Conservation (phyloP, 23 tunicate genomes). For the Corella eumyota region DNA sequence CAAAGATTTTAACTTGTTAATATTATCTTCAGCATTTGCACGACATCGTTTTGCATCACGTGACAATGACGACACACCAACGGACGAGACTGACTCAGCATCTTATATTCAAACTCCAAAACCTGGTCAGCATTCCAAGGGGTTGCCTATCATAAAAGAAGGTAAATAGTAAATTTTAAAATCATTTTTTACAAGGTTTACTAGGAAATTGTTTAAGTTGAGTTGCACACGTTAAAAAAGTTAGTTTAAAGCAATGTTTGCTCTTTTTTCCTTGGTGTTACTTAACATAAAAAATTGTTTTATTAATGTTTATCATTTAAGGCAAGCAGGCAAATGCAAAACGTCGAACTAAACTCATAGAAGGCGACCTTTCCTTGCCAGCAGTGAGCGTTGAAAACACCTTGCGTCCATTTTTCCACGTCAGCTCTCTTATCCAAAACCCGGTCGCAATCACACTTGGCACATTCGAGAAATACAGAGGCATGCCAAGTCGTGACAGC, state of each 20-base stretch:
- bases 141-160: constrained; percentile 38
- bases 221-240: too few species aligned
- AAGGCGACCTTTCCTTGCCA: constrained; percentile 60
- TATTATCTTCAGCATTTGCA: constrained; percentile 2
- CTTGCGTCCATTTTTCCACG: constrained; percentile 77
- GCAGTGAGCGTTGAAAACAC: constrained; percentile 72
- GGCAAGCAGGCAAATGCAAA: neutral
- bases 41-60: constrained; percentile 5
- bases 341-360: constrained; percentile 32
- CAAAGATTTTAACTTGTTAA: neutral
- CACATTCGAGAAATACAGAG: constrained; percentile 51
- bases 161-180: constrained; percentile 11
- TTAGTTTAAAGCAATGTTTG: too few species aligned
- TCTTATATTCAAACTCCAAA: constrained; percentile 77
- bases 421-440: constrained; percentile 37
- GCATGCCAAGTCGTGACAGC: constrained; percentile 42
- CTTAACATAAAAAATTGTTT: neutral
- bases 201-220: too few species aligned
- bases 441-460: constrained; percentile 43
- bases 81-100: constrained; percentile 34
- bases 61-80: constrained; percentile 23
- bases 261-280: too few species aligned
- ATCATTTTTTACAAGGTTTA: neutral
- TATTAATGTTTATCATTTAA: neutral
- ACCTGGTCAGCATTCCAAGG: constrained; percentile 12